Conservation (phyloP, 1,140 invertebrate species). For the Scaptomyza hsui region DNA sequence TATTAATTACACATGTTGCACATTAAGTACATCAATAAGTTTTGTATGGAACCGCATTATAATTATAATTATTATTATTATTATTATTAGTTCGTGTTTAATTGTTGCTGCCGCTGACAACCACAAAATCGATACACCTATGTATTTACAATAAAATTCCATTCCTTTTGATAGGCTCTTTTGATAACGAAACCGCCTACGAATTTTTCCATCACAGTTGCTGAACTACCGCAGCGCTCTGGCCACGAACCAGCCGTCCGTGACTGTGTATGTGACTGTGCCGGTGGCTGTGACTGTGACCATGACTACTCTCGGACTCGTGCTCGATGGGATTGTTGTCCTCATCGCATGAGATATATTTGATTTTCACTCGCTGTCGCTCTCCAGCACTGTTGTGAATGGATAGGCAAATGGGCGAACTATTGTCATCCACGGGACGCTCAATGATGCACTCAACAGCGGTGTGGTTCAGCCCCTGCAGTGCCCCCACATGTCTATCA, state of each 20-base stretch:
- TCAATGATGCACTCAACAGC: constrained; percentile 70
- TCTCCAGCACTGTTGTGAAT: constrained; percentile 67
- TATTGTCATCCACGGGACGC: constrained; percentile 48
- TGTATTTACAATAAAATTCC: constrained; percentile 32
- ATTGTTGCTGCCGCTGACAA: constrained; percentile 40
- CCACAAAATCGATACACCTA: constrained; percentile 53
- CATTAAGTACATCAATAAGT: constrained; percentile 38
- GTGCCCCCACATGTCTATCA: constrained; percentile 38
- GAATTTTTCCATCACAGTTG: constrained; percentile 26
- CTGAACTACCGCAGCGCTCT: constrained; percentile 12
- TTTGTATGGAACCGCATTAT: constrained; percentile 12
- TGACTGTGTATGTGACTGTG: constrained; percentile 10
- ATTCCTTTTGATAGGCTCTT: constrained; percentile 12
- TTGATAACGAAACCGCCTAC: constrained; percentile 14
- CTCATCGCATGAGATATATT: constrained; percentile 82
- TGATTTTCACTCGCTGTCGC: constrained; percentile 72
- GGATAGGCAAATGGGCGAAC: constrained; percentile 75
- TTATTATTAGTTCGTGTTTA: constrained; percentile 10
- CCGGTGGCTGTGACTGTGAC: constrained; percentile 1
- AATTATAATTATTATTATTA: constrained; percentile 6
- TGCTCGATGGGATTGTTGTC: constrained; percentile 79
- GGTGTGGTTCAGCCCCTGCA: constrained; percentile 25
- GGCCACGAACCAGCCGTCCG: background rate
- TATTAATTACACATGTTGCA: constrained; percentile 28
- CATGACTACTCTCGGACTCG: background rate